Base-by-base conservation (phyloP, 2,888 invertebrate genomes). In the Schizaphis graminum region DNA sequence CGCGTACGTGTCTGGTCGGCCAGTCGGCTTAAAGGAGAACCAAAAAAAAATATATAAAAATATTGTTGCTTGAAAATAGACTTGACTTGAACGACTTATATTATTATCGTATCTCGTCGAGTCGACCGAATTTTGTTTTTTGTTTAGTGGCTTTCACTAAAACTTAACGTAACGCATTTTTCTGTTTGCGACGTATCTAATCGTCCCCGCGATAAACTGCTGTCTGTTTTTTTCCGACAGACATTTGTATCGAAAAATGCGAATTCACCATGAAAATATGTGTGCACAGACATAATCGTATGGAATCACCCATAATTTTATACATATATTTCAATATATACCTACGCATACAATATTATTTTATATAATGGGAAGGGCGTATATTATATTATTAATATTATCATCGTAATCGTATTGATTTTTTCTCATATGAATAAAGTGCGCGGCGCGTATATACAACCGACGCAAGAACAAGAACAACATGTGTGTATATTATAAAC, bases 401-500 rank as follows among this genome's bases (percentile, higher is more conserved):
- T 89, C 56, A 21, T 89, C 53, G 57, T 57, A n/a, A 85, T 28
- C 57, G 44, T 24, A 92, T 87, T 87, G 86, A 92, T 92, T 92
- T 61, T 87, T 47, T 57, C 13, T 26, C 26, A 21, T 41, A 84
- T 11, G 41, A 85, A 84, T 47, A 26, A 84, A 10, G 53, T n/a
- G 61, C 49, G n/a, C 21, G 67, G 16, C n/a, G 16, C n/a, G 35
- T 77, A 41, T 77, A 41, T 21, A 1, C 35, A 61, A n/a, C 56
- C 90, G 57, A 91, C 53, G 47, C 35, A 49, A 87, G 35, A 87
- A 61, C 57, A 87, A 28, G 24, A 49, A 87, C 47, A 67, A 61
- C 47, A 87, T 28, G 13, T 77, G 24, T n/a, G 10, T 53, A 56
- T 16, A 35, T 47, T 44, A n/a, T 26, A 49, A 21, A 57, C 28